Evolutionary conservation across 2,113 vertebrate species (phyloP), one percentile per base, ranked within the genome.

Genomic region (Melanotaenia duboulayi): DNA sequence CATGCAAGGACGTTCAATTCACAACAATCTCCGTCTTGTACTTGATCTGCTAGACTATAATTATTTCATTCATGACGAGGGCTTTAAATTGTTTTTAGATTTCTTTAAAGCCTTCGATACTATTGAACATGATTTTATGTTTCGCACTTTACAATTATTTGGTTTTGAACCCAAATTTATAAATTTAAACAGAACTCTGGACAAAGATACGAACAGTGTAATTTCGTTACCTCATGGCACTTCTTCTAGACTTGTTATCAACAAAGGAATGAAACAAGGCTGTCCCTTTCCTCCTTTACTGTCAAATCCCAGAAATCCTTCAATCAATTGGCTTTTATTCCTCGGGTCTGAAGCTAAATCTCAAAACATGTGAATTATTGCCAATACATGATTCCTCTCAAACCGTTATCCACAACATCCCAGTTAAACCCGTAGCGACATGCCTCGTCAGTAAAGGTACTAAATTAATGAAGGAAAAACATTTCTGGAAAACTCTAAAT

Each of bases 191-290:
- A 14, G 24, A 54, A 11, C 12, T 22, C 14, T 54, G 2, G 14
- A 54, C 24, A 54, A 6, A n/a, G 51, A 56, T 13, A 56, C 54
- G 11, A 56, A 39, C 32, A 39, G 56, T 39, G 28, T 22, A 4
- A 4, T 58, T 12, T 11, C n/a, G 39, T 14, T 37, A 8, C 51
- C 51, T 3, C 51, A 54, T 14, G 52, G 55, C 19, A 37, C 11
- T 4, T 57, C 55, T 50, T 12, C 25, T 9, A 50, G 46, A 50
- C 22, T 64, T 22, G 32, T 28, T 8, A 5, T 64, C 7, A 16
- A 35, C 25, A 64, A 64, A 49, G 3, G 24, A 9, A 64, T 64
- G 19, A 50, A 50, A 50, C 44, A 64, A 64, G 62, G 62, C 4
- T 50, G 28, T 10, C 46, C 12, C 25, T 23, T 64, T 17, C 37